Evolutionary conservation across 2,888 invertebrate genomes (phyloP).

Genomic region (Lutraria lutraria): DNA sequence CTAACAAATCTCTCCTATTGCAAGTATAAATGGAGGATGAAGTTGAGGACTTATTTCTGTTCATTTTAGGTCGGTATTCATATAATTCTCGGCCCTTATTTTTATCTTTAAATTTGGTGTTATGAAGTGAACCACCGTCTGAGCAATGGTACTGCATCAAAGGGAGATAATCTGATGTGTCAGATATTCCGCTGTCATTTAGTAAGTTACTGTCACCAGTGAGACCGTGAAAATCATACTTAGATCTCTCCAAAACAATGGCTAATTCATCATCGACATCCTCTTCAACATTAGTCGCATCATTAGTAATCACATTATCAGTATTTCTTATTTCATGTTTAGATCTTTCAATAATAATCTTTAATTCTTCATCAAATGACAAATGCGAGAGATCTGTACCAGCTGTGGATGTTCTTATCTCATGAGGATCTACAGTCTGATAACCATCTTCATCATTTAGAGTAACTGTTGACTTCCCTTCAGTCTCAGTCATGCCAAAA

Average conservation of each 20-base stretch:
- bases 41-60: conserved; percentile 26
- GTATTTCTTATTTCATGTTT: conserved; percentile 13
- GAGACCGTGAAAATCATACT: background rate
- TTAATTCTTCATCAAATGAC: conserved; percentile 27
- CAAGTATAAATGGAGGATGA: background rate
- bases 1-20: background rate
- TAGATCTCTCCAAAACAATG: conserved; percentile 29
- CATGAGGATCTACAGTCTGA: background rate
- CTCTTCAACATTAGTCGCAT: background rate
- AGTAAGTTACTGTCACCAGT: background rate
- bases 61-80: conserved; percentile 52
- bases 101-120: conserved; percentile 23
- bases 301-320: background rate
- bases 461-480: background rate
- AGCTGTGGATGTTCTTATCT: background rate
- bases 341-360: conserved; percentile 10
- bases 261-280: conserved; percentile 23
- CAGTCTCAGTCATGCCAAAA: background rate
- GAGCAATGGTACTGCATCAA: conserved; percentile 61
- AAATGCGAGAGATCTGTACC: background rate
- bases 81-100: background rate
- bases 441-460: background rate
- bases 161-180: conserved; percentile 7
- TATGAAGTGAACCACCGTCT: conserved; percentile 45
- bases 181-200: background rate